Evolutionary conservation across 2,113 vertebrate genomes (phyloP).

Genomic region (Psilopsiagon aurifrons): DNA sequence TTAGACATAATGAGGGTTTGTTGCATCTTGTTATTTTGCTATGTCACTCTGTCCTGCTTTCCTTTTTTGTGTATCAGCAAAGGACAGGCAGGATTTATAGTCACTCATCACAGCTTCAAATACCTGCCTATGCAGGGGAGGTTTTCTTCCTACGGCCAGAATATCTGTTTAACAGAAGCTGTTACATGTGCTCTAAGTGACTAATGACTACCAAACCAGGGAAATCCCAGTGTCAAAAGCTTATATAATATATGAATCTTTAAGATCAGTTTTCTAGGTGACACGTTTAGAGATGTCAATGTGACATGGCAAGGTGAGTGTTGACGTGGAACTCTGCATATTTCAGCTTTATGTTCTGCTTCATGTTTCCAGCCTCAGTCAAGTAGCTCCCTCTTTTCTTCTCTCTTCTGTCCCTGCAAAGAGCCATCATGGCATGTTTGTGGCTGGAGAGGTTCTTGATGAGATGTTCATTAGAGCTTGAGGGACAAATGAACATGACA

Average conservation of each 20-base stretch:
- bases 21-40: not conserved
- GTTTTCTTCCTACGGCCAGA: not conserved
- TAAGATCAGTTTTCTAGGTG: not conserved
- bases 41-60: not conserved
- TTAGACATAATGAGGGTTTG: not conserved
- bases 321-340: not conserved
- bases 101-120: fast-evolving
- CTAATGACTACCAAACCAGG: not conserved
- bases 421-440: fast-evolving
- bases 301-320: fast-evolving
- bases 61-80: not conserved
- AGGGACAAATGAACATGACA: not conserved
- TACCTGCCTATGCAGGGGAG: fast-evolving
- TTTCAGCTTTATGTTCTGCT: not conserved
- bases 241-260: not conserved
- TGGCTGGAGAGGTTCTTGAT: not conserved
- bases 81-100: not conserved
- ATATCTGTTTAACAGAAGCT: not conserved
- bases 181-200: not conserved
- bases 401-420: not conserved
- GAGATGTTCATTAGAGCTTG: not conserved
- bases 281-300: not conserved
- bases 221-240: not conserved
- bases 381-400: not conserved
- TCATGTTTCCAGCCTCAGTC: not conserved